phyloP scores from a whole-genome alignment of 2,888 invertebrate genomes.

The Nomada hirtipes region DNA sequence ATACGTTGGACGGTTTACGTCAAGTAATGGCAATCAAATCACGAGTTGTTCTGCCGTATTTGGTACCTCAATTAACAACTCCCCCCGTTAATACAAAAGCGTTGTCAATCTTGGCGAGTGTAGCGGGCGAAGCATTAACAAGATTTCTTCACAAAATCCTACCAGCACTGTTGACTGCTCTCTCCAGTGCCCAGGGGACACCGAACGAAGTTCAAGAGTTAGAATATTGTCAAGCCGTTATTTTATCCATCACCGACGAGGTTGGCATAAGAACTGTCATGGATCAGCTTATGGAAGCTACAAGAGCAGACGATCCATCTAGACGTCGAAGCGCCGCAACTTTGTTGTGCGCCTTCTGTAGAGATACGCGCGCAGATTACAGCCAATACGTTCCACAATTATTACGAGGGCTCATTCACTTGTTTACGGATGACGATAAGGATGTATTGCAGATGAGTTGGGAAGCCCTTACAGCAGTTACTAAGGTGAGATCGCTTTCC shows the following conservation, averaged over 20 bases:
- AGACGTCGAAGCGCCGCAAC: conserved; percentile 93
- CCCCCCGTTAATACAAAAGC: conserved; percentile 97
- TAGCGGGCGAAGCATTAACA: conserved; percentile 96
- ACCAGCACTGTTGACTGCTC: conserved; percentile 93
- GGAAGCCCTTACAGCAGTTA: conserved; percentile 96
- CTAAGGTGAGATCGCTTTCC: conserved; percentile 86
- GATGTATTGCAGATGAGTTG: conserved; percentile 94
- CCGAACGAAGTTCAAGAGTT: conserved; percentile 90
- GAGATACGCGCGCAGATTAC: conserved; percentile 95
- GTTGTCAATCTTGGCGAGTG: conserved; percentile 96
- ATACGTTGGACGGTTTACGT: conserved; percentile 96
- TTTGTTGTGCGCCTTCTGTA: conserved; percentile 95
- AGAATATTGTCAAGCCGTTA: conserved; percentile 96
- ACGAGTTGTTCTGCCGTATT: conserved; percentile 96
- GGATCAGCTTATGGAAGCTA: conserved; percentile 93
- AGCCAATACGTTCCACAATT: conserved; percentile 94
- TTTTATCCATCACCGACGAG: conserved; percentile 95
- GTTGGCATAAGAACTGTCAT: conserved; percentile 94
- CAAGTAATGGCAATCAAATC: conserved; percentile 99
- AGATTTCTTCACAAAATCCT: conserved; percentile 96
- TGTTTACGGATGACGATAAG: conserved; percentile 93
- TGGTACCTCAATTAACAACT: conserved; percentile 96
- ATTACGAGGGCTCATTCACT: conserved; percentile 93
- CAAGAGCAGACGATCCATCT: conserved; percentile 87
- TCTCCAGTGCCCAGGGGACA: conserved; percentile 89